Percentiles rank a stretch among this genome's conserved stretches.
Conservation (phyloP, 2,113 vertebrate species). For the Macrotus californicus region DNA sequence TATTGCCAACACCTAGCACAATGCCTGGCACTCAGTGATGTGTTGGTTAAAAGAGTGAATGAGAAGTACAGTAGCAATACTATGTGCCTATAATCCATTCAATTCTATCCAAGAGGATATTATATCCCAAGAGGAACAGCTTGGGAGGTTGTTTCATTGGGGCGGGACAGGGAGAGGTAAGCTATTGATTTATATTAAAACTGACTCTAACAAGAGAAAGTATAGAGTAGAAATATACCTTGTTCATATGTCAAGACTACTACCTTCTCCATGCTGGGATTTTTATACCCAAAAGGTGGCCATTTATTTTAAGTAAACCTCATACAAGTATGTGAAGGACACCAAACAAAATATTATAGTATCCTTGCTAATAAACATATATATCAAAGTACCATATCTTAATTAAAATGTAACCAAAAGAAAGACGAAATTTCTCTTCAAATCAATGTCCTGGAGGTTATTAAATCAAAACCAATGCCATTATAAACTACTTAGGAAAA, state of each 20-base stretch:
- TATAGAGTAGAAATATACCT: neutral
- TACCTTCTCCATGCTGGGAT: neutral
- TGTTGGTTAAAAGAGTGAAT: neutral
- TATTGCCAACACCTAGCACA: neutral
- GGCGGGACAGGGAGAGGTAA: neutral
- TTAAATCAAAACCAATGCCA: neutral
- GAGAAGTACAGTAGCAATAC: neutral
- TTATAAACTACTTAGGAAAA: neutral
- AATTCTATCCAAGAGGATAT: neutral
- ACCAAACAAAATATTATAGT: neutral
- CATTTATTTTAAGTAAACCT: neutral
- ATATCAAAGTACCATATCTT: neutral
- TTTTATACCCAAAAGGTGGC: neutral
- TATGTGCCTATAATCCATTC: neutral
- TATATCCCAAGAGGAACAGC: neutral
- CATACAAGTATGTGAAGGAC: neutral
- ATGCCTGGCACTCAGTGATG: neutral
- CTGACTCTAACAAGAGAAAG: neutral
- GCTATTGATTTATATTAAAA: neutral
- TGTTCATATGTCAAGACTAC: neutral
- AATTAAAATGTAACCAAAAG: neutral
- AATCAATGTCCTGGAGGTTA: neutral
- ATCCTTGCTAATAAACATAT: neutral
- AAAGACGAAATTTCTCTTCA: neutral
- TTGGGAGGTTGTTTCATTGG: neutral